These are phyloP conservation scores for Alloscopus bannaensis DNA, from an alignment of 2,888 invertebrate genomes.

Conservation along the genomic window DNA sequence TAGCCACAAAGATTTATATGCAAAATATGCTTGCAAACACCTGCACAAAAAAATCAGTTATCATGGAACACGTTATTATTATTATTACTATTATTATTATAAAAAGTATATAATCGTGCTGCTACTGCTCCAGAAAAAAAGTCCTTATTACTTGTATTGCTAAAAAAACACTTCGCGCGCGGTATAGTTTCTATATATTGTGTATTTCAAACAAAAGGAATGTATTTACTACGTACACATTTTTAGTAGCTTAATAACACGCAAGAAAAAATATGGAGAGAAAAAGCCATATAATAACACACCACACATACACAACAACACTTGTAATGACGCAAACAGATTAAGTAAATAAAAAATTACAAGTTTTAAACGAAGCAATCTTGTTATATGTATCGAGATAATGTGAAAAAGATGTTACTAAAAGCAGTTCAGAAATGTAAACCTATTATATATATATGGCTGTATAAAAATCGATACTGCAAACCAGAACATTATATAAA, in stretches of 20 bases:
- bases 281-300: slow-evolving; percentile 52
- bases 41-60: neutral
- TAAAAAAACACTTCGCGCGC: slow-evolving; percentile 40
- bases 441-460: slow-evolving; percentile 40
- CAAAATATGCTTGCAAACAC: no score
- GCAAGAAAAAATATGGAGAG: no score
- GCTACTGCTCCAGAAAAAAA: slow-evolving; percentile 30
- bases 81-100: slow-evolving; percentile 29
- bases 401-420: no score
- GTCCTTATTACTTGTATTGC: slow-evolving; percentile 8
- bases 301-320: slow-evolving; percentile 23
- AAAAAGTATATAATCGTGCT: slow-evolving; percentile 16
- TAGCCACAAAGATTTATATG: neutral
- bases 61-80: neutral
- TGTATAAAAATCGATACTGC: no score
- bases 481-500: slow-evolving; percentile 21
- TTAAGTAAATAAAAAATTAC: no score
- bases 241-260: no score
- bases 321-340: slow-evolving; percentile 7
- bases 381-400: slow-evolving; percentile 30
- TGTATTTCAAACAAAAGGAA: slow-evolving; percentile 25
- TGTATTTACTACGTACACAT: slow-evolving; percentile 35
- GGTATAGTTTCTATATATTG: slow-evolving; percentile 56
- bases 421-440: slow-evolving; percentile 23
- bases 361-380: slow-evolving; percentile 29